Base-by-base conservation (phyloP, 2,113 vertebrate species). In the Aldabrachelys gigantea region DNA sequence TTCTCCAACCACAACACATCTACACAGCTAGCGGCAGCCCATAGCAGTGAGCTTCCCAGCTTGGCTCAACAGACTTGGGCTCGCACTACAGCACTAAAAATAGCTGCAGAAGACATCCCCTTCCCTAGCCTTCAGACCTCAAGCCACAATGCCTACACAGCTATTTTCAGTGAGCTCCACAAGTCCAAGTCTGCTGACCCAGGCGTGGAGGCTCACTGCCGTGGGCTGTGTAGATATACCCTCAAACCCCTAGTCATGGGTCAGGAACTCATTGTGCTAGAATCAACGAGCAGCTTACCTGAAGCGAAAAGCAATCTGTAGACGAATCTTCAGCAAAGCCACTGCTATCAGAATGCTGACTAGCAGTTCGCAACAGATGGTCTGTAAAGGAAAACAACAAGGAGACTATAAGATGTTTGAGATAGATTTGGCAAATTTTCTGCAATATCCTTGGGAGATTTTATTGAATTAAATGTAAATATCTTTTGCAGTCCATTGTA, bases 341-440 rank as follows among this genome's bases (percentile, higher is more conserved):
- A 49, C 99, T 99, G 98, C 99, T 99, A 97, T 99, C 99, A 2
- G 99, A 99, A 95, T 99, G 99, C 94, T 99, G 99, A 97, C 99
- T 99, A 1, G 98, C 97, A 6, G 99, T 99, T 92, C 99, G 98
- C 53, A 99, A 96, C 5, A 99, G 96, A 56, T 99, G 98, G 97
- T 99, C 98, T 99, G 82, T 83, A 56, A 95, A 69, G 89, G 69
- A 84, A 10, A 92, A 35, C 54, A 49, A 24, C 91, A 95, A 79
- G 16, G 35, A 76, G 89, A 84, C 22, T 0, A 0, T 49, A 82
- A 72, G 76, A 87, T 54, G 49, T 78, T 87, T 35, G 47, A 38
- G 47, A 79, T 29, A 49, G 44, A 14, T 65, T 13, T 79, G 35
- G n/a, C 35, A 69, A 38, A 38, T 72, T 72, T 72, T 19, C 35